These are phyloP conservation scores for Athalia circularis DNA, from an alignment of 2,888 invertebrate species.

Conservation along the genomic window DNA sequence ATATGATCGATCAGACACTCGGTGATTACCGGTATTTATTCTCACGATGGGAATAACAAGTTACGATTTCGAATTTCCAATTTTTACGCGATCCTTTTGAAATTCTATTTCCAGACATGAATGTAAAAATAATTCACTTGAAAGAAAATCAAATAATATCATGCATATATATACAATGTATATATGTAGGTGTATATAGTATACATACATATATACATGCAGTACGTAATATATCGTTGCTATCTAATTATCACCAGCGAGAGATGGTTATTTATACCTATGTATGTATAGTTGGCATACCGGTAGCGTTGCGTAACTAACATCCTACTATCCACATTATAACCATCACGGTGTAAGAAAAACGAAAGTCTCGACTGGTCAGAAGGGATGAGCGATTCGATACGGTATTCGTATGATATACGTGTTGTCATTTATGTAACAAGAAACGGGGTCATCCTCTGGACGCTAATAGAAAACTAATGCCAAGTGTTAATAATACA, in stretches of 20 bases:
- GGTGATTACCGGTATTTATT: no score
- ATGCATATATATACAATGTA: no score
- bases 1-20: no score
- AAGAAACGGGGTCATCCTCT: conserved; percentile 5
- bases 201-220: background rate
- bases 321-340: no score
- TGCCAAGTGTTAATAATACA: background rate
- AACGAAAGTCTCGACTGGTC: conserved; percentile 26
- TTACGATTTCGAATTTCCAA: no score
- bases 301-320: conserved; percentile 10
- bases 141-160: no score
- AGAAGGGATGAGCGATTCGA: conserved; percentile 25
- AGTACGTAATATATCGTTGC: background rate
- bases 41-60: no score
- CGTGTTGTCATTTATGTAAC: conserved; percentile 42
- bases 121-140: no score
- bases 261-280: background rate
- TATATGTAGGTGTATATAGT: no score
- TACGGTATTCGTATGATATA: background rate
- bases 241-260: background rate
- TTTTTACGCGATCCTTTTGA: no score
- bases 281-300: conserved; percentile 3
- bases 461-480: conserved; percentile 6
- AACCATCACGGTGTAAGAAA: background rate
- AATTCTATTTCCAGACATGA: no score